These are phyloP conservation scores for Apteryx mantelli DNA, from an alignment of 2,113 vertebrate genomes.

Conservation along the genomic window DNA sequence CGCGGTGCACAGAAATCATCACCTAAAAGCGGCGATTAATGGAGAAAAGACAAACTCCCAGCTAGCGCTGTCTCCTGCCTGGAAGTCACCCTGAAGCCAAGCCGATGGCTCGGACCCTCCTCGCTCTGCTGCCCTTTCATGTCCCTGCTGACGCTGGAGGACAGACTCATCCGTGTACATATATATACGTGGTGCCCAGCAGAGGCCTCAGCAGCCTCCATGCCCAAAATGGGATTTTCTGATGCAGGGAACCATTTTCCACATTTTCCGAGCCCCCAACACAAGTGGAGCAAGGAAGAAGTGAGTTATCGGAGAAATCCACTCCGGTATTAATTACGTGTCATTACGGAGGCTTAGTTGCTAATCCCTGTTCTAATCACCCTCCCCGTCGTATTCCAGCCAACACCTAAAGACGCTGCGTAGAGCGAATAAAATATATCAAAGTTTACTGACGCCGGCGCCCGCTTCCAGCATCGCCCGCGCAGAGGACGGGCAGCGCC, in stretches of 20 bases:
- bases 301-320: neutral
- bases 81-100: neutral
- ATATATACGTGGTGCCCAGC: accelerated
- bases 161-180: neutral
- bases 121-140: neutral
- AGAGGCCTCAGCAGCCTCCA: neutral
- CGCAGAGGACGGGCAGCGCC: neutral
- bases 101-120: neutral
- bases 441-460: neutral
- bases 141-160: neutral
- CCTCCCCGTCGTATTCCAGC: neutral
- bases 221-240: accelerated
- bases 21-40: neutral
- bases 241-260: neutral
- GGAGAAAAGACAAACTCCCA: neutral
- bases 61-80: accelerated
- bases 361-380: neutral
- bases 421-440: neutral
- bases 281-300: neutral
- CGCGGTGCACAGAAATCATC: accelerated
- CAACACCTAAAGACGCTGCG: neutral
- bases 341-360: neutral
- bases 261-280: neutral
- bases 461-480: neutral
- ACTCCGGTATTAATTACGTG: neutral